phyloP scores from a whole-genome alignment of 2,113 vertebrate genomes.

The Prunella fulvescens region DNA sequence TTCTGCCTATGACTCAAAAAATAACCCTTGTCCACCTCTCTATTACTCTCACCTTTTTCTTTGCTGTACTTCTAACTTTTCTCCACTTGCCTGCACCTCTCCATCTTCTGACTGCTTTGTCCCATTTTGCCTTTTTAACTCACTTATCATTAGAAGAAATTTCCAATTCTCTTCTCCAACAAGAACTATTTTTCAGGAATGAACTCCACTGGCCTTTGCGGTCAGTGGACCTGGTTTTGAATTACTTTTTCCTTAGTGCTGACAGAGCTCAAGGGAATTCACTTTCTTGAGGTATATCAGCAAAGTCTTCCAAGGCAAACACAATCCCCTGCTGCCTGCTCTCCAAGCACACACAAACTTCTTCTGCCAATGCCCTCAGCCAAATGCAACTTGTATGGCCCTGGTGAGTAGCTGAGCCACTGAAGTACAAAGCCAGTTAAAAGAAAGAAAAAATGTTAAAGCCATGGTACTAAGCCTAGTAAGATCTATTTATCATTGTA shows the following conservation, averaged over 20 bases:
- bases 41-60: not conserved
- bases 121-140: not conserved
- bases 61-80: not conserved
- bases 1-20: not conserved
- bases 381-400: not conserved
- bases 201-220: not conserved
- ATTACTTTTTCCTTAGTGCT: not conserved
- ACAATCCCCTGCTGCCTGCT: not conserved
- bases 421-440: not conserved
- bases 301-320: not conserved
- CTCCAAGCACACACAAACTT: not conserved
- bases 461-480: not conserved
- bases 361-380: not conserved
- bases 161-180: not conserved
- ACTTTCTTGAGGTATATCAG: not conserved
- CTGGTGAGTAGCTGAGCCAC: not conserved
- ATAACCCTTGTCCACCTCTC: not conserved
- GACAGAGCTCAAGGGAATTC: not conserved
- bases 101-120: not conserved
- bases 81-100: not conserved
- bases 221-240: not conserved
- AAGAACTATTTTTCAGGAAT: not conserved
- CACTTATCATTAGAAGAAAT: not conserved
- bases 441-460: not conserved
- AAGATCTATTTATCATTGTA: not conserved